These are phyloP conservation scores for Dryobotodes eremita DNA, from an alignment of 2,888 invertebrate species.

Conservation along the genomic window DNA sequence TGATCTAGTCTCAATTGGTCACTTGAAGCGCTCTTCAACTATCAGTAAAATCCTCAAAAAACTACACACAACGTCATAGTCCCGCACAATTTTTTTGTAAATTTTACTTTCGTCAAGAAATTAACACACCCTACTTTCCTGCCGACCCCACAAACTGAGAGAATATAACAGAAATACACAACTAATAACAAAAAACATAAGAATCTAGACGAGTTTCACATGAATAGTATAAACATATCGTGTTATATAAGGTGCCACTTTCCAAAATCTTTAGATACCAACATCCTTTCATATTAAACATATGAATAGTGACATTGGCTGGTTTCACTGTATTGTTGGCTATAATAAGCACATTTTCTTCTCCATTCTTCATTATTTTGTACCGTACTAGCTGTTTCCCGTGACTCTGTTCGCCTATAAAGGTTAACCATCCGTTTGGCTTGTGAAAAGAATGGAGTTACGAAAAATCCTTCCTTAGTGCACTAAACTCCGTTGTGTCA, in stretches of 20 bases:
- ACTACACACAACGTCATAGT: not conserved
- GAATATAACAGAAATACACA: not conserved
- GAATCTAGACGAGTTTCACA: slow-evolving; percentile 44
- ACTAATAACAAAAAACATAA: slow-evolving; percentile 5
- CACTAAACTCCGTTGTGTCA: too few species aligned
- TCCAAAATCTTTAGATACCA: slow-evolving; percentile 48
- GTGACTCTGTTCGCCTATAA: not conserved
- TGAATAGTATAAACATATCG: slow-evolving; percentile 54
- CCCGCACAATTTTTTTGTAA: not conserved
- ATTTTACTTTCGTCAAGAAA: not conserved
- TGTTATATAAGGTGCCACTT: slow-evolving; percentile 56
- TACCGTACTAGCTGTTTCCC: not conserved
- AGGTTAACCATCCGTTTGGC: not conserved
- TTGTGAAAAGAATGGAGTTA: not conserved
- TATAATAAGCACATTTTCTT: slow-evolving; percentile 29
- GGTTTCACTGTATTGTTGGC: slow-evolving; percentile 46
- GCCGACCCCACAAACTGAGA: not conserved
- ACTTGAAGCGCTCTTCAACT: not conserved
- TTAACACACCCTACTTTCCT: not conserved
- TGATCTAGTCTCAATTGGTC: not conserved
- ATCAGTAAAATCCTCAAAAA: not conserved
- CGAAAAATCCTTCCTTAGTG: not conserved
- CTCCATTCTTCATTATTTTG: not conserved
- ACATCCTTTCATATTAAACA: slow-evolving; percentile 56
- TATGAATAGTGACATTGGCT: slow-evolving; percentile 30